Evolutionary conservation across 2,797 vertebrate genomes (phyloP).

Genomic region (Sphenodon punctatus): DNA sequence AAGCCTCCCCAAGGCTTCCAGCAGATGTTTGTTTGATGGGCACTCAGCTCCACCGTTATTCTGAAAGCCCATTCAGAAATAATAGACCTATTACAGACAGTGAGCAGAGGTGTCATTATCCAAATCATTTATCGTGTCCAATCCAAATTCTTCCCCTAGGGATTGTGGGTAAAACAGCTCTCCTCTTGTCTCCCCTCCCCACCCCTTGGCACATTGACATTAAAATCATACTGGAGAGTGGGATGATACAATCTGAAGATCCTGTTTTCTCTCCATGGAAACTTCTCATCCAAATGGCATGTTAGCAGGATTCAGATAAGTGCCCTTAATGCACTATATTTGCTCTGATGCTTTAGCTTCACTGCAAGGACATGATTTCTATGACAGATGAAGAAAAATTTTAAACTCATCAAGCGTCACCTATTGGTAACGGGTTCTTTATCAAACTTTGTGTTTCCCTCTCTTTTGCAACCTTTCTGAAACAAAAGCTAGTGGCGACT

Average conservation of each 20-base stretch:
- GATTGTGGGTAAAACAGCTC: not conserved
- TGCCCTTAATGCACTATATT: not conserved
- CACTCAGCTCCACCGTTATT: constrained; percentile 23
- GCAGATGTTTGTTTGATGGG: constrained; percentile 39
- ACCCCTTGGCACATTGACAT: not conserved
- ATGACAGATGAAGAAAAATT: not conserved
- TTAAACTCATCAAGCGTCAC: not conserved
- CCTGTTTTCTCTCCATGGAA: not conserved
- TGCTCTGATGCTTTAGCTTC: not conserved
- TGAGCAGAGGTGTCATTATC: constrained; percentile 27
- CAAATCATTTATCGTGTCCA: constrained; percentile 18
- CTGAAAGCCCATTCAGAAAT: constrained; percentile 57
- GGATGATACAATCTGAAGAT: not conserved
- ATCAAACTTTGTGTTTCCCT: not conserved
- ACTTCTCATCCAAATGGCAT: not conserved
- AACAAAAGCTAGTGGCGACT: not conserved
- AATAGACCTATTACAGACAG: constrained; percentile 38
- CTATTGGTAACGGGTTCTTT: not conserved
- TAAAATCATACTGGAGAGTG: constrained; percentile 6
- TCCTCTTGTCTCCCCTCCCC: not conserved
- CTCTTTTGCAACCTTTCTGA: not conserved
- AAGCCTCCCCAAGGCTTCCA: not conserved
- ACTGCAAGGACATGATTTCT: not conserved
- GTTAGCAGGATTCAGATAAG: not conserved
- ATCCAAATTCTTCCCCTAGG: constrained; percentile 12